phyloP scores from a whole-genome alignment of 2,888 invertebrate genomes.

The Stenichneumon culpator region DNA sequence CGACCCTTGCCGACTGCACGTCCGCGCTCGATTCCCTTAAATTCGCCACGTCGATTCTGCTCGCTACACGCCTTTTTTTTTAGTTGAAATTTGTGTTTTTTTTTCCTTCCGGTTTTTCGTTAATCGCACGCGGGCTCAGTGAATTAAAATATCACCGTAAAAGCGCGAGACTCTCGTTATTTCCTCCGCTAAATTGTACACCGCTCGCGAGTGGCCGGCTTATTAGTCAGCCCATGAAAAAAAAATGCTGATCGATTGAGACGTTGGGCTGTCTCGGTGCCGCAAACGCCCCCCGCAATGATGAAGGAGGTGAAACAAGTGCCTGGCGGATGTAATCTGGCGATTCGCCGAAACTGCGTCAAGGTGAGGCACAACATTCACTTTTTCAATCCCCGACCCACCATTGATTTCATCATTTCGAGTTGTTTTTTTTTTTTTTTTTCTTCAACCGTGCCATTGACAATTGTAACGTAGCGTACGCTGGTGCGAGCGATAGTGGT shows the following conservation, averaged over 20 bases:
- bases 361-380: conserved; percentile 72
- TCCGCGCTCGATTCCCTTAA: conserved; percentile 59
- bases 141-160: not conserved
- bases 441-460: not conserved
- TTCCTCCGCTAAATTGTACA: not conserved
- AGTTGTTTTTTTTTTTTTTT: conserved; percentile 9
- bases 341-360: conserved; percentile 66
- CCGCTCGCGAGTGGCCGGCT: not conserved
- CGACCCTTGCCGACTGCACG: conserved; percentile 60
- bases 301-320: conserved; percentile 71
- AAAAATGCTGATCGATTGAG: conserved; percentile 62
- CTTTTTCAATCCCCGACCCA: conserved; percentile 12
- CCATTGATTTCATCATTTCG: too few relatives aligned
- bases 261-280: conserved; percentile 41
- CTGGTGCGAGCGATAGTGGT: not conserved
- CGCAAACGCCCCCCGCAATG: conserved; percentile 59
- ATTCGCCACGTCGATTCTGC: conserved; percentile 48
- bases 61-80: not conserved
- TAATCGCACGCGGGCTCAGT: not conserved
- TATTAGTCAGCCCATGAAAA: not conserved
- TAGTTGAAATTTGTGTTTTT: not conserved
- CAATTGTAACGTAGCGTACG: not conserved
- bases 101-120: not conserved
- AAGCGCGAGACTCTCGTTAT: not conserved
- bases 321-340: conserved; percentile 61